Conservation (phyloP, 2,888 invertebrate species). For the Meliscaeva auricollis region DNA sequence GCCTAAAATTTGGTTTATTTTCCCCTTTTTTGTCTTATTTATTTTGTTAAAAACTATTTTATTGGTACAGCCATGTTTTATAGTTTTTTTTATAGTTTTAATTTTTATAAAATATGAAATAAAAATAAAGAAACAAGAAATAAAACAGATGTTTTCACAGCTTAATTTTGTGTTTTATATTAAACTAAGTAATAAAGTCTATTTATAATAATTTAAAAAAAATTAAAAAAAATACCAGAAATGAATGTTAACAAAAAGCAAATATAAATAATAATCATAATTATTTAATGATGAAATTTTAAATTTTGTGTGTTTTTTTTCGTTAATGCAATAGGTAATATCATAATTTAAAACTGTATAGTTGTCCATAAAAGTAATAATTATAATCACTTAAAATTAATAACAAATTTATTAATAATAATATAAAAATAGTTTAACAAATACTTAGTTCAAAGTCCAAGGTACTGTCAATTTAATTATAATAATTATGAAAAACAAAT, state of each 20-base stretch:
- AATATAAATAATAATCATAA: slow-evolving; percentile 9
- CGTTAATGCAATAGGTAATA: slow-evolving; percentile 48
- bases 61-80: slow-evolving; percentile 69
- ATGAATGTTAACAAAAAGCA: slow-evolving; percentile 72
- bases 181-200: slow-evolving; percentile 14
- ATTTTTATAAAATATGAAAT: slow-evolving; percentile 1
- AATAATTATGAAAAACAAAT: neutral
- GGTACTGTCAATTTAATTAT: slow-evolving; percentile 55
- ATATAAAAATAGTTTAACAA: slow-evolving; percentile 64
- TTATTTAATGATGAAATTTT: slow-evolving; percentile 7
- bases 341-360: slow-evolving; percentile 35
- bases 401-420: slow-evolving; percentile 33
- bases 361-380: slow-evolving; percentile 54
- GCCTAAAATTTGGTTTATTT: slow-evolving; percentile 69
- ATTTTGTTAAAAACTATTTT: slow-evolving; percentile 40
- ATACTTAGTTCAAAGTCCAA: slow-evolving; percentile 63
- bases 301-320: slow-evolving; percentile 9
- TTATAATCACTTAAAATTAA: slow-evolving; percentile 41
- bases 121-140: slow-evolving; percentile 2
- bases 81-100: neutral
- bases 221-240: slow-evolving; percentile 9
- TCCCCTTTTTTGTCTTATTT: neutral
- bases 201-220: neutral
- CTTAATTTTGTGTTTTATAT: slow-evolving; percentile 20
- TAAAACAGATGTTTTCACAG: slow-evolving; percentile 49